Base-by-base conservation (phyloP, 2,797 vertebrate genomes). In the Hydrolagus colliei region DNA sequence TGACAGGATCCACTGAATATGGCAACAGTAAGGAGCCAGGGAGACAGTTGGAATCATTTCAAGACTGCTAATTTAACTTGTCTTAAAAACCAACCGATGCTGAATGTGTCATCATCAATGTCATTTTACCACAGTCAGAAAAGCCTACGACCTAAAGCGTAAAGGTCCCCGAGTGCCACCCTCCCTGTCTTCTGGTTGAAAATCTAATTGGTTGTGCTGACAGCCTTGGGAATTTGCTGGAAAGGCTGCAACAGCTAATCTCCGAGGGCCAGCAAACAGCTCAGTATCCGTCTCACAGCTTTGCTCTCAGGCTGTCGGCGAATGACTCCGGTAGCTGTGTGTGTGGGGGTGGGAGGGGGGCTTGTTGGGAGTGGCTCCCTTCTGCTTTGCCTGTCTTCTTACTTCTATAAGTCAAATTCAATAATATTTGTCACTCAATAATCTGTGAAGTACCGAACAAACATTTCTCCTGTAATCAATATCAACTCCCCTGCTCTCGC, bases 21-120 rank as follows among this genome's bases (percentile, higher is more conserved):
- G 92, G 95, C 94, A 95, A 96, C 95, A 95, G 94, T 94, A 94
- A 94, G 93, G 94, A 95, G 95, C 93, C 91, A 92, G 41, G 94
- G 93, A 95, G 95, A 95, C 95, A 95, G 94, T 94, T 95, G 94
- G 95, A 96, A 95, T 95, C 94, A 94, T 95, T 96, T 95, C 95
- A 95, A 97, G 95, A 96, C 95, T 97, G 94, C 96, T 97, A 96
- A 97, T 97, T 97, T 97, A 96, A 96, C 96, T 96, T 96, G 96
- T 97, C 96, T 95, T 94, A 95, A 95, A 84, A 94, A 93, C 93
- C 93, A 96, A 96, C 95, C 94, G 92, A 91, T 95, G 95, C 94
- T 96, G 93, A 94, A 95, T 85, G 93, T 96, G 96, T 97, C 96
- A 96, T 92, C 92, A 93, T 95, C 94, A 96, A 94, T 96, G 95